Evolutionary conservation across 1,140 invertebrate species (phyloP).

Genomic region (Tetramorium simillimum): DNA sequence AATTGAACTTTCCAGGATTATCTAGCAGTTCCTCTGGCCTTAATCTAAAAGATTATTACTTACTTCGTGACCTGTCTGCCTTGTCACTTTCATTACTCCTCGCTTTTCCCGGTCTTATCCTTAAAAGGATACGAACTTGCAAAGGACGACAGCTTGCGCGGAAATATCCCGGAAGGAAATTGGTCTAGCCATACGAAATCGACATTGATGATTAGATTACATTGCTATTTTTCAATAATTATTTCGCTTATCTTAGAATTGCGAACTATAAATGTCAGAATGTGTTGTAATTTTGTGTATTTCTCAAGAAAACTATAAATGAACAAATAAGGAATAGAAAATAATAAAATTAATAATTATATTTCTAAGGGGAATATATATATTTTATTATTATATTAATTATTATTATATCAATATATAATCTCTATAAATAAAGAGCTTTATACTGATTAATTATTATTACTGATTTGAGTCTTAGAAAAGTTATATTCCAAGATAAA

Average conservation of each 20-base stretch:
- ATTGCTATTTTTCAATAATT: not conserved
- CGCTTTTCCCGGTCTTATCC: not conserved
- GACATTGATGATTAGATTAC: conserved; percentile 22
- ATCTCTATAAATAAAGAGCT: not conserved
- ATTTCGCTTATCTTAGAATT: not conserved
- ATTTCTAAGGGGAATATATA: not conserved
- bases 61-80: not conserved
- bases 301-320: not conserved
- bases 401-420: not conserved
- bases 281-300: not conserved
- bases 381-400: not conserved
- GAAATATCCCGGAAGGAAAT: not conserved
- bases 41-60: conserved; percentile 70
- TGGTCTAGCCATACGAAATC: not conserved
- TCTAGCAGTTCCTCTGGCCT: conserved; percentile 51
- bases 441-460: not conserved
- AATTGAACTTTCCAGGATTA: conserved; percentile 65
- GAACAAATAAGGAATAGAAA: not conserved
- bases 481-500: not conserved
- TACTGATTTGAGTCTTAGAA: not conserved
- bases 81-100: conserved; percentile 21
- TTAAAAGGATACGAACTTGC: conserved; percentile 9
- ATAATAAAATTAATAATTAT: not conserved
- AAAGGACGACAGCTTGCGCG: not conserved
- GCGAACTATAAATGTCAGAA: not conserved